Base-by-base conservation (phyloP, 1,140 invertebrate genomes). In the Trypoxylus dichotomus region DNA sequence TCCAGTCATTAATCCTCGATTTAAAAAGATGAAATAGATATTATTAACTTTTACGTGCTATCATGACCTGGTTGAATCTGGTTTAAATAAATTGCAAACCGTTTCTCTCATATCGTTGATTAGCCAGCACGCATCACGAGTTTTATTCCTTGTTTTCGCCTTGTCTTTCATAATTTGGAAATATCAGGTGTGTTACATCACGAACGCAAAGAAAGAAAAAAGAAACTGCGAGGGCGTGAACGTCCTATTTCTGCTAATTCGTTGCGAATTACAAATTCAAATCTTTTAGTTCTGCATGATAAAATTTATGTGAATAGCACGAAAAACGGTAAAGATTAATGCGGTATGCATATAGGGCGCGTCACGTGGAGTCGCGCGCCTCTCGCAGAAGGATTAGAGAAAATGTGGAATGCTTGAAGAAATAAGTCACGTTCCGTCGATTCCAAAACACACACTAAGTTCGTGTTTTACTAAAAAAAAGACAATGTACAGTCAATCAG, bases 161-260 rank as follows among this genome's bases (percentile, higher is more conserved):
- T 68, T 68, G 60, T 68, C 60, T 68, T 68, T 68, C 60, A 68
- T 68, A 68, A 68, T 68, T 68, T 29, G 60, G 60, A 68, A 68
- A 68, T 68, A 68, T 68, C 60, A 68, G 60, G 60, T 68, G 60
- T 68, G 60, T 68, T 68, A 15, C 60, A 25, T 68, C 60, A 68
- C 60, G 60, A 68, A 68, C 24, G 60, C 13, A 27, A 68, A 13
- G 21, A 58, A 10, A 58, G 15, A 19, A 29, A 25, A 68, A 25
- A 68, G 60, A 68, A 68, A 68, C 60, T 68, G 1, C 21, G 24
- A 68, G 27, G 60, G 60, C 60, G 60, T 68, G 60, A 68, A 68
- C 24, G 60, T 68, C 60, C 60, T 68, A 68, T 68, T 68, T 68
- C 60, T 68, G 60, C 2, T 68, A 68, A 68, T 68, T 68, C 60